Percentiles rank a stretch among this genome's conserved stretches.
phyloP scores from a whole-genome alignment of 2,797 vertebrate species.

The Peromyscus attwateri region DNA sequence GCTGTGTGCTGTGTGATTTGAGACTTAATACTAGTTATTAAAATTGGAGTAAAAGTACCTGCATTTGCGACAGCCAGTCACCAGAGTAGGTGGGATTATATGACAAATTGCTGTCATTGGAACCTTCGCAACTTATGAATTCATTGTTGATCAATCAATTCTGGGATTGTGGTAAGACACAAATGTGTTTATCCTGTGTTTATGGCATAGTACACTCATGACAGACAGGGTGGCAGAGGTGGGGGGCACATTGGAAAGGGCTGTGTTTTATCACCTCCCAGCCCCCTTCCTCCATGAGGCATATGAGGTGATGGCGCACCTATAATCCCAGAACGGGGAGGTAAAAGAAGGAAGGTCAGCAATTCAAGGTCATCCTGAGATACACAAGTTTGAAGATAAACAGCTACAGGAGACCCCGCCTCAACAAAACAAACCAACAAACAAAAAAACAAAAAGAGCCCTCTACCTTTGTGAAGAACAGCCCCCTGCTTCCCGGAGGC shows the following conservation, averaged over 20 bases:
- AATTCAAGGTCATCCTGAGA: too few species aligned
- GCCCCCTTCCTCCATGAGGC: too few species aligned
- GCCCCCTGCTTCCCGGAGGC: not conserved
- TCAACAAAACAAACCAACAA: not conserved
- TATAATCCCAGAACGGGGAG: not conserved
- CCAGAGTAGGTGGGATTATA: not conserved
- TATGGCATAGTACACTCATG: not conserved
- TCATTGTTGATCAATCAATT: not conserved
- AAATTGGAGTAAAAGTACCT: not conserved
- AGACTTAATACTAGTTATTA: not conserved
- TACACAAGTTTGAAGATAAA: not conserved
- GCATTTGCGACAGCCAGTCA: not conserved
- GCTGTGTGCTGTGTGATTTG: not conserved
- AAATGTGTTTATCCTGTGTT: not conserved
- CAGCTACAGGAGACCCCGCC: not conserved
- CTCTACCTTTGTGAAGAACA: not conserved
- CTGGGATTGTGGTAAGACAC: not conserved
- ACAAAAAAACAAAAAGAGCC: not conserved
- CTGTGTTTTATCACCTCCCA: not conserved
- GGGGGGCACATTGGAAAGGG: not conserved
- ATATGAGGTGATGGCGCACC: not conserved
- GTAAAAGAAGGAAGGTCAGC: not conserved
- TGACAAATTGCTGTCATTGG: not conserved
- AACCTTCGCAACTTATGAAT: not conserved
- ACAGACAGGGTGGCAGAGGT: not conserved